Percentiles rank a stretch among this genome's conserved stretches.
These are phyloP conservation scores for Saturnia pavonia DNA, from an alignment of 2,888 invertebrate genomes.

Conservation along the genomic window DNA sequence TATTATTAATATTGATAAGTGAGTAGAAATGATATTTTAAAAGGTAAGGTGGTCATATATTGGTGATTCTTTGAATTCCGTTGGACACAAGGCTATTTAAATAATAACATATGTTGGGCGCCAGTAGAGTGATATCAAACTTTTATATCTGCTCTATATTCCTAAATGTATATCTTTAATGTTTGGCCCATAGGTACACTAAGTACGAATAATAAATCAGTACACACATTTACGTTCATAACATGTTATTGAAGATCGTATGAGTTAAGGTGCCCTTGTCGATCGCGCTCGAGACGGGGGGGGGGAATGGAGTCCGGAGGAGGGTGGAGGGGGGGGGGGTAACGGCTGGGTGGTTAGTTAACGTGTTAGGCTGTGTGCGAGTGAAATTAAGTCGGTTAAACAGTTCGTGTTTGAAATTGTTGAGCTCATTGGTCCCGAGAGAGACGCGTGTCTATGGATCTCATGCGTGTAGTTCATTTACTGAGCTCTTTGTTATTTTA, in stretches of 20 bases:
- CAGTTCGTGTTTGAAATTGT: slow-evolving; percentile 22
- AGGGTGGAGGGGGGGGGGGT: slow-evolving; percentile 18
- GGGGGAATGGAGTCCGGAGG: not conserved
- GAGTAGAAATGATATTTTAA: too few species aligned
- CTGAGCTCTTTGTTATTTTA: not conserved
- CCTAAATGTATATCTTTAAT: not conserved
- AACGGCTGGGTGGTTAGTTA: slow-evolving; percentile 44
- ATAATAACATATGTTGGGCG: too few species aligned
- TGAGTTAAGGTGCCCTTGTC: slow-evolving; percentile 12
- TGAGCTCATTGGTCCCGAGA: slow-evolving; percentile 20
- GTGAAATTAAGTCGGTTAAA: slow-evolving; percentile 47
- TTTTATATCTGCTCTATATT: not conserved
- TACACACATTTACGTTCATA: not conserved
- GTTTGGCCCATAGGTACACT: not conserved
- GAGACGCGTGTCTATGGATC: slow-evolving; percentile 9
- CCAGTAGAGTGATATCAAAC: too few species aligned
- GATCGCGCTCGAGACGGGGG: slow-evolving; percentile 8
- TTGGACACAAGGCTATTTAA: too few species aligned
- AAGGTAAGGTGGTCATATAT: too few species aligned
- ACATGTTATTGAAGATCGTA: not conserved
- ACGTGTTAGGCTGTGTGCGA: slow-evolving; percentile 52
- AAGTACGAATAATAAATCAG: not conserved
- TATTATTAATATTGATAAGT: too few species aligned
- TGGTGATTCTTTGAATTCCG: too few species aligned
- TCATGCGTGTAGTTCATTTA: slow-evolving; percentile 1